These are phyloP conservation scores for Drosophila setifemur DNA, from an alignment of 1,140 invertebrate genomes.

Conservation along the genomic window DNA sequence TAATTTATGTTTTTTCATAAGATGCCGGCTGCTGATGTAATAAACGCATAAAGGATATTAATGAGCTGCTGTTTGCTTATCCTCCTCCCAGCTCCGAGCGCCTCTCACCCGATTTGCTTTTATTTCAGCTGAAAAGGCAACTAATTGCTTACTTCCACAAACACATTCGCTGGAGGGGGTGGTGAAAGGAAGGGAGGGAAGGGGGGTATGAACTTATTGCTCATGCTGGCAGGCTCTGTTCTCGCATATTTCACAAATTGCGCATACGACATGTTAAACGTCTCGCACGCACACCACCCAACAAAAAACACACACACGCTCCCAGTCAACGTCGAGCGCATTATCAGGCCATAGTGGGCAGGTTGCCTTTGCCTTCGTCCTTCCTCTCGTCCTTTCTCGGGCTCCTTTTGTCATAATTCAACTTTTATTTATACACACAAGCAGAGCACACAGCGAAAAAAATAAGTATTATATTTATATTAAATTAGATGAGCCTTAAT, in stretches of 20 bases:
- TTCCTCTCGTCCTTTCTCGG: not conserved
- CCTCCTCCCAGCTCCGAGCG: not conserved
- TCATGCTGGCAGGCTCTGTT: slow-evolving; percentile 59
- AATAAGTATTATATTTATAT: too few species aligned
- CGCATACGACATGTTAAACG: slow-evolving; percentile 80
- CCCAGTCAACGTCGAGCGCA: slow-evolving; percentile 57
- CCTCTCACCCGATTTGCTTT: slow-evolving; percentile 61
- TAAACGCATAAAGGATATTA: slow-evolving; percentile 81
- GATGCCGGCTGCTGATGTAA: slow-evolving; percentile 60
- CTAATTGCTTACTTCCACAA: slow-evolving; percentile 74
- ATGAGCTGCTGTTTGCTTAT: slow-evolving; percentile 73
- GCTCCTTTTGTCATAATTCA: slow-evolving; percentile 71
- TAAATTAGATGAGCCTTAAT: too few species aligned
- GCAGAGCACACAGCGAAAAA: slow-evolving; percentile 3
- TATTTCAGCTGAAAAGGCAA: slow-evolving; percentile 80
- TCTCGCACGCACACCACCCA: slow-evolving; percentile 39
- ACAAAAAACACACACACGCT: slow-evolving; percentile 21
- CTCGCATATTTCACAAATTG: slow-evolving; percentile 78
- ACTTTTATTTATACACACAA: slow-evolving; percentile 72
- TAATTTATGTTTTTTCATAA: slow-evolving; percentile 71
- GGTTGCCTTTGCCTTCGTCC: slow-evolving; percentile 10
- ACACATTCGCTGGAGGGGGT: not conserved
- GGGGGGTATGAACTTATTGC: slow-evolving; percentile 63
- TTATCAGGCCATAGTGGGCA: slow-evolving; percentile 65
- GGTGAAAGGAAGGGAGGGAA: not conserved